Conservation (phyloP, 2,113 vertebrate species). For the Glaucomys volans region DNA sequence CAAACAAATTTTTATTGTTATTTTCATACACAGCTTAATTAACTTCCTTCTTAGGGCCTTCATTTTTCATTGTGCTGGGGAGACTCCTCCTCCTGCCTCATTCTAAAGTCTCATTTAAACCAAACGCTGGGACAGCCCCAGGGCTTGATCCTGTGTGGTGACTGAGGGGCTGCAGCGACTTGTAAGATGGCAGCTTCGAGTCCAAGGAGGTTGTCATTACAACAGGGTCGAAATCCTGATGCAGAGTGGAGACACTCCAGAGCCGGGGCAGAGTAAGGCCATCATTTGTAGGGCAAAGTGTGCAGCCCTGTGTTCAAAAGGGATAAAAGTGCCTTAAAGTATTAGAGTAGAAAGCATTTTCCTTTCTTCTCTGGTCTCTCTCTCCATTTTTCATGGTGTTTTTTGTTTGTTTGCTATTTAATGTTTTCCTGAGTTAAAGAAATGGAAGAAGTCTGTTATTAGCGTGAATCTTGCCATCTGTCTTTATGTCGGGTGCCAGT, state of each 20-base stretch:
- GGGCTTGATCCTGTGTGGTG: not conserved
- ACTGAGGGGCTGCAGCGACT: not conserved
- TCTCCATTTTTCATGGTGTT: not conserved
- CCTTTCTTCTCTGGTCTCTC: not conserved
- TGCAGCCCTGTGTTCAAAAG: not conserved
- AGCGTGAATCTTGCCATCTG: not conserved
- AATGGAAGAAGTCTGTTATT: fast-evolving
- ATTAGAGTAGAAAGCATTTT: no score
- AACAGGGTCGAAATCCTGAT: not conserved
- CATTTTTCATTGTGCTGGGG: not conserved
- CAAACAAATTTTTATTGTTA: not conserved
- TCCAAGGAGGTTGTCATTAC: fast-evolving
- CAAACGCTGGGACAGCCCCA: not conserved
- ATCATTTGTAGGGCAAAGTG: fast-evolving
- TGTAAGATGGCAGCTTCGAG: fast-evolving
- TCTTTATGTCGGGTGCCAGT: not conserved
- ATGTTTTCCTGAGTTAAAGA: not conserved
- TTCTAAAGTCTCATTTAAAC: not conserved
- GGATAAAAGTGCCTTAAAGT: fast-evolving
- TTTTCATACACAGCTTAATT: not conserved
- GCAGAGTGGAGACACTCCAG: fast-evolving
- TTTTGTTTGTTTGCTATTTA: not conserved
- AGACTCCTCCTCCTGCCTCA: not conserved
- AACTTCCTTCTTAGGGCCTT: not conserved
- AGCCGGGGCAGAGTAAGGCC: not conserved